Evolutionary conservation across 2,113 vertebrate species (phyloP), one percentile per base, ranked within the genome.

Genomic region (Anoura caudifer): DNA sequence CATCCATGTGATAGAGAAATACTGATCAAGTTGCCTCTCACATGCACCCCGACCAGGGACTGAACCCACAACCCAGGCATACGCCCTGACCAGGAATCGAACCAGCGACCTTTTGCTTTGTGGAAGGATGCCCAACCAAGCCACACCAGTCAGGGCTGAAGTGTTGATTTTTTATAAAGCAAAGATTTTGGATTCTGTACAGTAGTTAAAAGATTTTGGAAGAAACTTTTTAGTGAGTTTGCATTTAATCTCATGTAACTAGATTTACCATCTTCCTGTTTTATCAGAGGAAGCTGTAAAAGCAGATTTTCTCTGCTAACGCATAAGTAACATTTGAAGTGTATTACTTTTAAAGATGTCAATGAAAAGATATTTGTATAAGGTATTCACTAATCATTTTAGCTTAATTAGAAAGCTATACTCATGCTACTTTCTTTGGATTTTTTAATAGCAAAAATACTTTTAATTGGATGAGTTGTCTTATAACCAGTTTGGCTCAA

Each of bases 301-400:
- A 76, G 50, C 26, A 81, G 17, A 72, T 24, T 52, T 84, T 36
- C 24, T 69, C 41, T 93, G 2, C 67, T 87, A 90, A 80, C 73
- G 84, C 52, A 84, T 75, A 87, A 5, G 26, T 47, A 31, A 63
- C 61, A 63, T 50, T 75, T 47, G 36, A 95, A 87, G 83, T 87
- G 7, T 52, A 43, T 93, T 84, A 41, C 16, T 38, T 69, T 95
- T 76, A 63, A 33, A 72, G 91, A 73, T 67, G 8, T 83, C 88
- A 73, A 31, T 80, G 56, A 87, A 93, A 93, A 96, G 12, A 81
- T 70, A 77, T 20, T 95, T 96, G 33, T 82, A n/a, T 87, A 65
- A 45, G 12, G 7, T 75, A 73, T 59, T 72, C 20, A 92, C 2
- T 50, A 92, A 93, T 87, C 70, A 80, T 72, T 96, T 84, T 79